Percentiles rank a stretch among this genome's conserved stretches.
phyloP scores from a whole-genome alignment of 2,888 invertebrate species.

The Cabera pusaria region DNA sequence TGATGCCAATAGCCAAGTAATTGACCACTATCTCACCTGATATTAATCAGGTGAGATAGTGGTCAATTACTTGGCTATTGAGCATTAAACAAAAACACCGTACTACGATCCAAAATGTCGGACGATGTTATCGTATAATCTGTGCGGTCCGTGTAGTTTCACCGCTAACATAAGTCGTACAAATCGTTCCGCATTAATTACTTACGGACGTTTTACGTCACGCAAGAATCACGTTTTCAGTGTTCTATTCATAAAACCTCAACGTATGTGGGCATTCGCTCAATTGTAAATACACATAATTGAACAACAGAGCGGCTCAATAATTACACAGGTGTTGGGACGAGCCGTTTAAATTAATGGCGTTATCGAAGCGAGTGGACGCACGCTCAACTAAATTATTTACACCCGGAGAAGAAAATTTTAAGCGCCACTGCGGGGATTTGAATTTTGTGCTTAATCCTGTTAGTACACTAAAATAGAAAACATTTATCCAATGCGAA shows the following conservation, averaged over 20 bases:
- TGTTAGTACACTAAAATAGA: slow-evolving; percentile 24
- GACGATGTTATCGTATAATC: slow-evolving; percentile 54
- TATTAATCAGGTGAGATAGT: too few species aligned
- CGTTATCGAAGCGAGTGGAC: slow-evolving; percentile 45
- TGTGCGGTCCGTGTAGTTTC: slow-evolving; percentile 43
- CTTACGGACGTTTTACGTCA: slow-evolving; percentile 54
- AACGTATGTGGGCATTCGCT: slow-evolving; percentile 44
- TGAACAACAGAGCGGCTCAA: slow-evolving; percentile 48
- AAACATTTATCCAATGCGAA: slow-evolving; percentile 15
- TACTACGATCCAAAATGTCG: too few species aligned
- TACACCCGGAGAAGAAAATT: slow-evolving; percentile 32
- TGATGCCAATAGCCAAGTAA: too few species aligned
- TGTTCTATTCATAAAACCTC: slow-evolving; percentile 46
- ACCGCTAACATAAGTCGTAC: slow-evolving; percentile 51
- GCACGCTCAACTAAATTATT: slow-evolving; percentile 37
- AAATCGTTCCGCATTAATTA: slow-evolving; percentile 62
- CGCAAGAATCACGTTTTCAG: slow-evolving; percentile 54
- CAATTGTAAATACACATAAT: slow-evolving; percentile 56
- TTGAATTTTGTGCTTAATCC: slow-evolving; percentile 26
- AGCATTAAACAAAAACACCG: slow-evolving; percentile 8
- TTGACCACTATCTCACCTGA: too few species aligned
- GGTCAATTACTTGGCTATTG: too few species aligned
- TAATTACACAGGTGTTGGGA: slow-evolving; percentile 53
- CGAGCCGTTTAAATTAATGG: slow-evolving; percentile 52
- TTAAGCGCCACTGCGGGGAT: slow-evolving; percentile 28